These are phyloP conservation scores for Scrobipalpa costella DNA, from an alignment of 2,888 invertebrate genomes.

Conservation along the genomic window DNA sequence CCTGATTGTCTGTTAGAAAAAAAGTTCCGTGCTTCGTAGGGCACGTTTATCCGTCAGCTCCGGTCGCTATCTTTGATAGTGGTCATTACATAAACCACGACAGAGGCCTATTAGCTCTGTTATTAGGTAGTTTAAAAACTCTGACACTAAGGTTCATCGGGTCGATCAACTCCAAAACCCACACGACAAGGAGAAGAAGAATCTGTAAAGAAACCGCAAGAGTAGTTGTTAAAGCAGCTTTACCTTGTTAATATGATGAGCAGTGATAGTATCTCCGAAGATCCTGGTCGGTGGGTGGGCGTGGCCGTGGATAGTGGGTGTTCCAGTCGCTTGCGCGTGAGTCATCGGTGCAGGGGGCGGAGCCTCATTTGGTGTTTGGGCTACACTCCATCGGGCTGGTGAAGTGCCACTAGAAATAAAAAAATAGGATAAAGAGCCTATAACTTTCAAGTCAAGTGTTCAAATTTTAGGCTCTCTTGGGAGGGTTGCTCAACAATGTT, in stretches of 20 bases:
- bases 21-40: no score
- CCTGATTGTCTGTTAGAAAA: background rate
- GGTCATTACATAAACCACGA: no score
- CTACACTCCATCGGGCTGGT: slow-evolving; percentile 73
- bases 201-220: no score
- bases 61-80: no score
- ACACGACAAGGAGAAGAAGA: no score
- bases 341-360: slow-evolving; percentile 72
- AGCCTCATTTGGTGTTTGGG: slow-evolving; percentile 68
- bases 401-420: slow-evolving; percentile 51
- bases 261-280: slow-evolving; percentile 86
- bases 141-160: no score
- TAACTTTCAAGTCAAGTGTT: background rate
- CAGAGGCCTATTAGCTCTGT: no score
- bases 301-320: slow-evolving; percentile 65
- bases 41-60: no score
- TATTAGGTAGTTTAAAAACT: no score
- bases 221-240: no score
- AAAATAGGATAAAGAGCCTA: background rate
- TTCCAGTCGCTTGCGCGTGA: slow-evolving; percentile 65
- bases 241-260: slow-evolving; percentile 73
- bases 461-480: no score
- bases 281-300: slow-evolving; percentile 83
- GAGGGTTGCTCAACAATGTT: background rate
- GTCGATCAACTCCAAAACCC: no score